Base-by-base conservation (phyloP, 2,888 invertebrate genomes). In the Corbicula japonica region DNA sequence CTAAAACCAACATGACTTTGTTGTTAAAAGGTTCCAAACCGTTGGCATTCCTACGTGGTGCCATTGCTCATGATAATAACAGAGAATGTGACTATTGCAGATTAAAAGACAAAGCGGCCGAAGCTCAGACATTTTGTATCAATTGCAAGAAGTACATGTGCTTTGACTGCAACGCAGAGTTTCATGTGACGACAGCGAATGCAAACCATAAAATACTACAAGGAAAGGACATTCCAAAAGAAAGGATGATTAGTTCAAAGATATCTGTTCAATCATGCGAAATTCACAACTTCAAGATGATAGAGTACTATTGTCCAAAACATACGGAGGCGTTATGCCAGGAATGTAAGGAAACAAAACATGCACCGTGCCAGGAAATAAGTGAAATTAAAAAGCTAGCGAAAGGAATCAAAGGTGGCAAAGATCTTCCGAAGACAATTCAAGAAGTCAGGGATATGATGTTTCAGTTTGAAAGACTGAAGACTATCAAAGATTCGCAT, bases 61-160 rank as follows among this genome's bases (percentile, higher is more conserved):
- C 30, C 18, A 28, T 15, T n/a, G n/a, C n/a, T n/a, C n/a, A n/a
- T n/a, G 56, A 54, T 15, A n/a, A 54, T n/a, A 26, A 32, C 23
- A 26, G 30, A 10, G 41, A 48, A 28, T 79, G 79, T 61, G 79
- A 79, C 34, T 35, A 23, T 5, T 79, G 79, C 41, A 60, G 52
- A 18, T n/a, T 66, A 12, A 56, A 66, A 26, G 70, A 65, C 1
- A 60, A 21, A 10, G 58, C 44, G 5, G 52, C 34, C 0, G 52
- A 38, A 4, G 74, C 79, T 1, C 50, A 34, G 8, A 69, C 65
- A 32, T 75, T 66, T 26, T 79, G 79, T 48, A 32, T 66, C 0
- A 56, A 65, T n/a, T 79, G 79, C 46, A 79, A 79, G 65, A 74
- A 71, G 60, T 65, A 70, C 41, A 58, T 79, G 66, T 79, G 79